Base-by-base conservation (phyloP, 2,113 vertebrate genomes). In the Stegostoma tigrinum region DNA sequence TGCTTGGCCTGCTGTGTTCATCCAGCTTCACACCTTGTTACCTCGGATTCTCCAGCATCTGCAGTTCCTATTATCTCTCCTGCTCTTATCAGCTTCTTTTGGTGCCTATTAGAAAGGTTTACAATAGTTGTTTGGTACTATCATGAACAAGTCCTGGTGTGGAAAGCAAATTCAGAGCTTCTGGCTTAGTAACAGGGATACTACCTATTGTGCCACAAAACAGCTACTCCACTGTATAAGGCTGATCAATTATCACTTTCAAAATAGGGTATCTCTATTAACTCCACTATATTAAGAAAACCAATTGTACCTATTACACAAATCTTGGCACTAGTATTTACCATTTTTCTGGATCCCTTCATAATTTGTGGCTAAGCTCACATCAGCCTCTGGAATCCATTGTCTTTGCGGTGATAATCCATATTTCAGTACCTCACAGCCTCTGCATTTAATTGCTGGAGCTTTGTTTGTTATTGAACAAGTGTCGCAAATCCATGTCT, bases 401-500 rank as follows among this genome's bases (percentile, higher is more conserved):
- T 72, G 45, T 75, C 94, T 95, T 45, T 95, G 12, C 68, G 75
- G 42, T 72, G 67, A 42, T 17, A 75, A 14, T 95, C 94, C 94
- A 48, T 19, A 95, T 72, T 75, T 95, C 21, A 52, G 94, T 70
- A 42, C 48, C 7, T 95, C 94, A 52, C 94, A 95, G 42, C 67
- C 94, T 2, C 45, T 15, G 30, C 94, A 95, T 72, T 24, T 72
- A 42, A 48, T 42, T 27, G 67, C 94, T 34, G 68, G 42, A 72
- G 68, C 42, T 75, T 72, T 75, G 30, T 95, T 95, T 48, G 27
- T 30, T 27, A 95, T 52, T 24, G 48, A 72, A 52, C 94, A 95
- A 75, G 94, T 72, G 27, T 95, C 94, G 3, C 94, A 95, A 72
- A 14, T 75, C 94, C 94, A 95, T n/a, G 2, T 48, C 12, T 95